A percentile compares a stretch with the other conserved stretches of the same genome.
Conservation (phyloP, 2,113 vertebrate genomes). For the Corvus hawaiiensis region DNA sequence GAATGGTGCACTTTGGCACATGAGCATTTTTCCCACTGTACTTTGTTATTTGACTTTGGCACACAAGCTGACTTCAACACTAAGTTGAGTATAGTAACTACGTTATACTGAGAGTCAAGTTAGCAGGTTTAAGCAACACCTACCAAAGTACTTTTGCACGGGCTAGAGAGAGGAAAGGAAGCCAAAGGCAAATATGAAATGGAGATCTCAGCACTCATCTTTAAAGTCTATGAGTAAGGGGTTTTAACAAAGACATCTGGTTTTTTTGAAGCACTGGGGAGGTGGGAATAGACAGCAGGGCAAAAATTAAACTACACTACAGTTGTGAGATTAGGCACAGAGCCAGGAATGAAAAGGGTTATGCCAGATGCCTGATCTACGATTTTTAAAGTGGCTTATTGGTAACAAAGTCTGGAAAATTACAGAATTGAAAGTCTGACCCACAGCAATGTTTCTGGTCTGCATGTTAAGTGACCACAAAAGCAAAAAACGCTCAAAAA, state of each 20-base stretch:
- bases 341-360: not conserved
- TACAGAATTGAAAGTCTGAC: not conserved
- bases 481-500: not conserved
- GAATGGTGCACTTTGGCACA: not conserved
- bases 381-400: not conserved
- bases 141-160: not conserved
- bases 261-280: not conserved
- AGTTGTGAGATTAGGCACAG: not conserved
- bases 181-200: not conserved
- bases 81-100: not conserved
- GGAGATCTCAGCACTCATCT: not conserved
- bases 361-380: not conserved
- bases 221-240: not conserved
- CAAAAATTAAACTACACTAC: not conserved
- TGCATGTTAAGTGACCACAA: not conserved
- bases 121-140: not conserved
- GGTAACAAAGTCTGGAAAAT: not conserved
- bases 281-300: not conserved
- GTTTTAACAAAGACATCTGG: not conserved
- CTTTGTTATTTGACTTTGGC: not conserved
- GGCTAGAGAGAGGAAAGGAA: not conserved
- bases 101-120: not conserved
- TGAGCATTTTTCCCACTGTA: not conserved
- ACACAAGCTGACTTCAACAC: not conserved
- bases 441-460: not conserved